Evolutionary conservation across 1,140 invertebrate species (phyloP), one percentile per base, ranked within the genome.

Genomic region (Aphaenogaster floridana): DNA sequence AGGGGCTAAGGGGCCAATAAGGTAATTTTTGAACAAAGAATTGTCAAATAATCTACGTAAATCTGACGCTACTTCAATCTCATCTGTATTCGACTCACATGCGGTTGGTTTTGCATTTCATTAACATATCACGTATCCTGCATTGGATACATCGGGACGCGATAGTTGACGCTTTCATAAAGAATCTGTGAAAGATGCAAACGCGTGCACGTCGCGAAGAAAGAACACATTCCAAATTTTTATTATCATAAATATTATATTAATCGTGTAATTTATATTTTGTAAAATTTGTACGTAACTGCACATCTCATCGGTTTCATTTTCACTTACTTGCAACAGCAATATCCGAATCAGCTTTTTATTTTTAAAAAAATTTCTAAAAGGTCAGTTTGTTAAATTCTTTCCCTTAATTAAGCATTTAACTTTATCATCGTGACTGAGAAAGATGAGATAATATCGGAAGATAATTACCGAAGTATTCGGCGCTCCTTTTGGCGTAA

Each of bases 401-500:
- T 63, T 80, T 74, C 2, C 5, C 21, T 77, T 76, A 74, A 68
- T 85, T 34, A 59, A 68, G 13, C 21, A n/a, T 8, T 72, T 78
- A 52, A n/a, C 48, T 28, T 77, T 52, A 77, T 39, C 61, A 50
- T 50, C 1, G 4, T 3, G 17, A 52, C 11, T 28, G n/a, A 57
- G 1, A 61, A 74, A 34, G 11, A 11, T 39, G 11, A 15, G 0
- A 63, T 59, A n/a, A 36, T 89, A 91, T 94, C 91, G 11, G 52
- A 57, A 8, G 1, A 64, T 80, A 52, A 52, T 91, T 92, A 94
- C 94, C 94, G 64, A 95, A 94, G 61, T 94, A 93, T 11, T 93
- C 91, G 42, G 92, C 86, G 89, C 94, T 94, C 61, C 91, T 91
- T 86, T 94, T 94, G 9, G 92, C 92, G 66, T 91, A 94, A 50